A percentile compares a stretch with the other conserved stretches of the same genome.
phyloP scores from a whole-genome alignment of 2,888 invertebrate genomes.

The Resseliella maxima region DNA sequence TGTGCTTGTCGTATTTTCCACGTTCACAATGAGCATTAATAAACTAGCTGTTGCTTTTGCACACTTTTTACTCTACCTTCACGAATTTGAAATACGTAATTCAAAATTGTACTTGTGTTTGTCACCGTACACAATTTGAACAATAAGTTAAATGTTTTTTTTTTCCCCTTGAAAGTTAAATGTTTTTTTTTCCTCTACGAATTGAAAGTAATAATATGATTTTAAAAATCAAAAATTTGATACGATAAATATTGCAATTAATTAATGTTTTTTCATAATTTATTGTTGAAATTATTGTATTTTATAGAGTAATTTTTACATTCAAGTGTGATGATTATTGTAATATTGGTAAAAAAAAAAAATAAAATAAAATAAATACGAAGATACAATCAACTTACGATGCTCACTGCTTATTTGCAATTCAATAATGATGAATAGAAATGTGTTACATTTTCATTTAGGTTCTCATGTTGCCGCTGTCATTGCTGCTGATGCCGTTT shows the following conservation, averaged over 20 bases:
- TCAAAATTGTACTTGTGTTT: not conserved
- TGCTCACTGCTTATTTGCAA: slow-evolving; percentile 54
- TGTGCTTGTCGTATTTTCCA: not conserved
- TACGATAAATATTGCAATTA: not conserved
- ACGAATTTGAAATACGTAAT: not conserved
- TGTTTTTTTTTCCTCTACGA: not conserved
- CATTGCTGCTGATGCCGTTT: not conserved
- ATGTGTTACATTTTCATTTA: slow-evolving; percentile 54
- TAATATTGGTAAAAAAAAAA: not conserved
- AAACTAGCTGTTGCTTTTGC: slow-evolving; percentile 26
- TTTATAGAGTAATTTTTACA: not conserved
- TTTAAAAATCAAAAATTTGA: not conserved
- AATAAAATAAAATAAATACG: not conserved
- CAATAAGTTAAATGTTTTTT: not conserved
- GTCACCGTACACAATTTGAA: not conserved
- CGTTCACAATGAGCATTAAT: slow-evolving; percentile 29
- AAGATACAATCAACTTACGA: slow-evolving; percentile 24
- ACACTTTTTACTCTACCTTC: slow-evolving; percentile 15
- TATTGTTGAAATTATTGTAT: not conserved
- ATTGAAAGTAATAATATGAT: not conserved
- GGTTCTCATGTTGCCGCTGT: not conserved
- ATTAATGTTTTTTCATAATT: not conserved
- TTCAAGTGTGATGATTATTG: not conserved
- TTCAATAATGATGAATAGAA: slow-evolving; percentile 53
- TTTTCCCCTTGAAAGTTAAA: too few relatives aligned